Evolutionary conservation across 1,140 invertebrate species (phyloP).

Genomic region (Sitophilus oryzae): DNA sequence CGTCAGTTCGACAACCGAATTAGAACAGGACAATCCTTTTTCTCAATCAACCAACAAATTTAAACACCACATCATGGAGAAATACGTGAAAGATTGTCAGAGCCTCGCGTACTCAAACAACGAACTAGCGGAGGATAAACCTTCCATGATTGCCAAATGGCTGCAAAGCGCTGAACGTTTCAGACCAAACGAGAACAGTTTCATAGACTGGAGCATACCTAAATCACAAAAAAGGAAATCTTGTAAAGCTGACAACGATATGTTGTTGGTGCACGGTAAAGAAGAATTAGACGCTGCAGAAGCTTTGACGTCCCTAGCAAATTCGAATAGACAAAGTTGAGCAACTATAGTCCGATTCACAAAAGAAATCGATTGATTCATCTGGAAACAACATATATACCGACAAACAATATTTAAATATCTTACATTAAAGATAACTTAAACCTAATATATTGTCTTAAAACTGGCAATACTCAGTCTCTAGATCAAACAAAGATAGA

Average conservation of each 20-base stretch:
- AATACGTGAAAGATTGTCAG: slow-evolving; percentile 46
- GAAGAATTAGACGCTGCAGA: slow-evolving; percentile 67
- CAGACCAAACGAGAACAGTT: slow-evolving; percentile 58
- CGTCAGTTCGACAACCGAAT: slow-evolving; percentile 44
- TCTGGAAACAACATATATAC: too few relatives aligned
- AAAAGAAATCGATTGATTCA: too few relatives aligned
- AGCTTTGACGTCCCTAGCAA: slow-evolving; percentile 54
- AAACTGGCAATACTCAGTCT: too few relatives aligned
- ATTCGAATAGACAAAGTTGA: slow-evolving; percentile 24
- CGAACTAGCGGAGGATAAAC: slow-evolving; percentile 42
- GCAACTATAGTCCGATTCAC: too few relatives aligned
- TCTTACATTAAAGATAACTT: too few relatives aligned
- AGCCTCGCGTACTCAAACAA: slow-evolving; percentile 31
- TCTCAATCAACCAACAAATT: slow-evolving; percentile 44
- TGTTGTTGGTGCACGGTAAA: slow-evolving; percentile 47
- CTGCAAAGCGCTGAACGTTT: slow-evolving; percentile 61
- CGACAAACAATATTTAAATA: too few relatives aligned
- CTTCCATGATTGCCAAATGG: slow-evolving; percentile 59
- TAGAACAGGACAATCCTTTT: slow-evolving; percentile 32
- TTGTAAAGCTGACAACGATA: slow-evolving; percentile 12
- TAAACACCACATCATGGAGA: slow-evolving; percentile 54
- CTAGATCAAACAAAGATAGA: too few relatives aligned
- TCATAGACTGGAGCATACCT: slow-evolving; percentile 52
- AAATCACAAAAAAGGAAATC: slow-evolving; percentile 32
- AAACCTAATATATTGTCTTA: too few relatives aligned